Percentiles rank a stretch among this genome's conserved stretches.
Evolutionary conservation across 2,113 vertebrate genomes (phyloP).

Genomic region (Nymphicus hollandicus): DNA sequence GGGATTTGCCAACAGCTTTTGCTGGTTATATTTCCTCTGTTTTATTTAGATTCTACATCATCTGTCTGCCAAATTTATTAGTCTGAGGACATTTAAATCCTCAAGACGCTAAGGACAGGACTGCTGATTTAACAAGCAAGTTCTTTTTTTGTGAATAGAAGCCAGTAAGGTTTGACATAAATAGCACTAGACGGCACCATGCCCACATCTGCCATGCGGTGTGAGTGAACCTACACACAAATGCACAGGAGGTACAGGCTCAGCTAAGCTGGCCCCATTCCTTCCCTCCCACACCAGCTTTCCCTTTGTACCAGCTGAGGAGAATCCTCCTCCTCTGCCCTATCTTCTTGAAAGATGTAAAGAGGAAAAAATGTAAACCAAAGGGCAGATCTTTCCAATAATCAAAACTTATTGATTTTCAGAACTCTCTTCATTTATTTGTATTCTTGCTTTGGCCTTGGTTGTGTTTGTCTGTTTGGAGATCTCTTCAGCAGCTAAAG

Average conservation of each 20-base stretch:
- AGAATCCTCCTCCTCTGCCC: neutral
- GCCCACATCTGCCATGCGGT: neutral
- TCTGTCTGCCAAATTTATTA: neutral
- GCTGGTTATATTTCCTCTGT: neutral
- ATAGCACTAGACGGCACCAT: neutral
- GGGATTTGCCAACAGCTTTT: neutral
- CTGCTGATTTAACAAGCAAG: neutral
- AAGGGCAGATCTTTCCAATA: neutral
- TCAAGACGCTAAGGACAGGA: neutral
- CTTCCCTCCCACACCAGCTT: neutral
- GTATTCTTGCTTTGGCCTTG: neutral
- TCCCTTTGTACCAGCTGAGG: neutral
- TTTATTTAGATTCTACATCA: neutral
- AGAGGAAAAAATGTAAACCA: neutral
- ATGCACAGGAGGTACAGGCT: rapidly evolving
- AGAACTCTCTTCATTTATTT: neutral
- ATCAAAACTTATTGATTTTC: rapidly evolving
- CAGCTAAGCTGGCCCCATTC: neutral
- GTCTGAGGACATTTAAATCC: neutral
- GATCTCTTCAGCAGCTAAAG: neutral
- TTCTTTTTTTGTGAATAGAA: neutral
- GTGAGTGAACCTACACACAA: neutral
- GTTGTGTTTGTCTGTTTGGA: neutral
- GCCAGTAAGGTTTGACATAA: neutral
- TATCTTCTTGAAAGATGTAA: neutral